Evolutionary conservation across 2,113 vertebrate species (phyloP), one percentile per base, ranked within the genome.

Genomic region (Corythornis vintsioides): DNA sequence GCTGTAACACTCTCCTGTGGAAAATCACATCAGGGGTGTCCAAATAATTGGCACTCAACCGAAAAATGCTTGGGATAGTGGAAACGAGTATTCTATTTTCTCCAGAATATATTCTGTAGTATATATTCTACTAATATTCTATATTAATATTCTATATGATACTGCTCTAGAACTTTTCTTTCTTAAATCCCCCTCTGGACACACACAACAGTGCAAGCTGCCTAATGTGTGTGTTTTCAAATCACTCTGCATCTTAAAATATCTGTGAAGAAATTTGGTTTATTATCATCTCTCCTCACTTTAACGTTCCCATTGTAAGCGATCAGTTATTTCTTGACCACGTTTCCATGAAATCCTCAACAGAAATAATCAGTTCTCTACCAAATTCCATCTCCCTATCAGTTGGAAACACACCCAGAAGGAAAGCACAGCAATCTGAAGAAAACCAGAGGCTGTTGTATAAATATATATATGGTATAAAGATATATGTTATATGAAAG

Each of bases 221-320:
- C 18, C 22, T 47, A 40, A 7, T 11, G 3, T 11, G 10, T 6
- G 1, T 7, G 5, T 65, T 64, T 53, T 3, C 3, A n/a, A 76
- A 75, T 38, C 2, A 57, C 24, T 11, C 5, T 7, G 3, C 8
- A 35, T 3, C 3, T 31, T 2, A 59, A 88, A 64, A 73, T 53
- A 63, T 5, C 2, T 13, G 13, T 2, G 1, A 56, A 61, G 13
- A 14, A 13, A 4, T 69, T 26, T 43, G 22, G 26, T 83, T 78
- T 65, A 14, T 4, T 48, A 0, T 16, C 16, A 78, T 26, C 13
- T 85, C 48, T 48, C 6, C 3, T 40, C 57, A 26, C 15, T 50
- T 35, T 7, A 66, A 31, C 0, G 0, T 66, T 77, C 47, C 11
- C 65, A 0, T 21, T 52, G 0, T 7, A 74, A 63, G 60, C 6